A percentile compares a stretch with the other conserved stretches of the same genome.
Evolutionary conservation across 2,113 vertebrate species (phyloP).

Genomic region (Nettapus auritus): DNA sequence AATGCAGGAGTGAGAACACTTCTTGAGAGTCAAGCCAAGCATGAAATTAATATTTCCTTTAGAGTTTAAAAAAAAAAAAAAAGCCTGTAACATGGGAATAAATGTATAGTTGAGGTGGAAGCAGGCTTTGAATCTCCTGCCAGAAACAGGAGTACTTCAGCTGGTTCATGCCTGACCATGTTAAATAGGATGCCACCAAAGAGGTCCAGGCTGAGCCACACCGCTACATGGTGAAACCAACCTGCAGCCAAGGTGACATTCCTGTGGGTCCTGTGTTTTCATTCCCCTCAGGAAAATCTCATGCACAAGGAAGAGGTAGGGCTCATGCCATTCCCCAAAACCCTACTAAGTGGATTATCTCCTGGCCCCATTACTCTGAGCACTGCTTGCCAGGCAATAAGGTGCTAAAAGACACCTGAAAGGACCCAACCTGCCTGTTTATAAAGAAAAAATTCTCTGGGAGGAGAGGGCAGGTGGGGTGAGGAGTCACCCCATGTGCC

Average conservation of each 20-base stretch:
- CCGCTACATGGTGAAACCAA: background rate
- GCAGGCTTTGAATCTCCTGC: background rate
- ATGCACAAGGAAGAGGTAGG: fast-evolving
- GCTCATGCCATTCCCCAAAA: background rate
- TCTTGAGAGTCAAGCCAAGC: slow-evolving; percentile 31
- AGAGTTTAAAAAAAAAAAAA: background rate
- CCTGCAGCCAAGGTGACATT: fast-evolving
- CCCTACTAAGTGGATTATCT: background rate
- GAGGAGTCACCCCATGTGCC: fast-evolving
- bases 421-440: background rate
- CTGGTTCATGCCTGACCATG: background rate
- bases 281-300: background rate
- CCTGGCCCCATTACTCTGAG: background rate
- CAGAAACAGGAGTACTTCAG: background rate
- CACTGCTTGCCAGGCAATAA: background rate
- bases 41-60: slow-evolving; percentile 61
- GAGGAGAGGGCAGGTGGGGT: background rate
- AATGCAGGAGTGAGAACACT: background rate
- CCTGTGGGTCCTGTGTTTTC: background rate
- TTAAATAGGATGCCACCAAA: fast-evolving
- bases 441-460: background rate
- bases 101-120: background rate
- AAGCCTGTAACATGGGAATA: background rate
- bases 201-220: background rate
- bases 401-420: background rate